phyloP scores from a whole-genome alignment of 2,113 vertebrate genomes.

The Catharus fuscescens region DNA sequence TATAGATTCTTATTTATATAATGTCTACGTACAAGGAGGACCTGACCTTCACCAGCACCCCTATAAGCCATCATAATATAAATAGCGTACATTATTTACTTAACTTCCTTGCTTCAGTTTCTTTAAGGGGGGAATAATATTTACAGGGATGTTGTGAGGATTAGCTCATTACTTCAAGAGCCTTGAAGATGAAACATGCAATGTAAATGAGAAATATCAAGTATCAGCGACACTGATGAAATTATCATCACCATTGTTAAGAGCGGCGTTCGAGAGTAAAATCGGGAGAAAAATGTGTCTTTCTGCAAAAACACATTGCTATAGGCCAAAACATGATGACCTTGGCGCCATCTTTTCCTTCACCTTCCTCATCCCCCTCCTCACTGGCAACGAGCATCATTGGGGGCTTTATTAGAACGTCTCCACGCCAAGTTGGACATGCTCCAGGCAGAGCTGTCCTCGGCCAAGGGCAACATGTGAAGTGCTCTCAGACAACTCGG shows the following conservation, averaged over 20 bases:
- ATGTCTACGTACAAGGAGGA: constrained; percentile 53
- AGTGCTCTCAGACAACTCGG: constrained; percentile 65
- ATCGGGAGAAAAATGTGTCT: neutral
- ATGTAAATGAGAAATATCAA: constrained; percentile 70
- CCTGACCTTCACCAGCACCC: constrained; percentile 63
- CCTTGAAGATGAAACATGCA: constrained; percentile 67
- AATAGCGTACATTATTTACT: constrained; percentile 63
- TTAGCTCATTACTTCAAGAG: constrained; percentile 70
- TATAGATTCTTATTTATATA: constrained; percentile 63
- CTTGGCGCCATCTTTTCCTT: constrained; percentile 59
- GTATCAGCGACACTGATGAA: constrained; percentile 62
- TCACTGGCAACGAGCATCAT: constrained; percentile 66
- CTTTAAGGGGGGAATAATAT: constrained; percentile 65
- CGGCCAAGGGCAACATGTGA: constrained; percentile 72
- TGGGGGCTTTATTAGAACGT: constrained; percentile 68
- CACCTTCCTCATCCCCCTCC: constrained; percentile 62
- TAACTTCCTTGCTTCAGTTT: constrained; percentile 68
- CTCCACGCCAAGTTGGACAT: constrained; percentile 69
- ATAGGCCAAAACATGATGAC: constrained; percentile 17
- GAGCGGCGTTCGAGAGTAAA: neutral
- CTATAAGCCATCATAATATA: constrained; percentile 63
- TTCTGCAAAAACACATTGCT: neutral
- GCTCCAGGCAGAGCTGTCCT: constrained; percentile 70
- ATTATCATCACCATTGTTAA: constrained; percentile 67
- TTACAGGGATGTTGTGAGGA: constrained; percentile 70